Conservation (phyloP, 2,888 invertebrate species). For the Balanococcus diminutus region DNA sequence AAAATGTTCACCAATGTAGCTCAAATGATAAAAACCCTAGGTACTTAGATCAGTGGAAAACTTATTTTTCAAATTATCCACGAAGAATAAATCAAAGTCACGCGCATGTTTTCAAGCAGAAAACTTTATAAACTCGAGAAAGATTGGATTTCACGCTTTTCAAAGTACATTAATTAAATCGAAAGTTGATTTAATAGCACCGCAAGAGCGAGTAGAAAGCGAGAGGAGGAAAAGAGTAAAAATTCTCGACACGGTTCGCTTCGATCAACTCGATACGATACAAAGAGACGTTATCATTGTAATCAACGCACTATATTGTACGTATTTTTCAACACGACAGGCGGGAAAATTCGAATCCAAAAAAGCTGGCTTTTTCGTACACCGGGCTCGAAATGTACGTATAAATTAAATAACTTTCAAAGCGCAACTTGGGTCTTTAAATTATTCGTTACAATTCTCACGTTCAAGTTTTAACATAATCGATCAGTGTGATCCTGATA, state of each 20-base stretch:
- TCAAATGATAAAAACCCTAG: no score
- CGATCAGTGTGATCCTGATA: neutral
- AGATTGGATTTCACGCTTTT: slow-evolving; percentile 11
- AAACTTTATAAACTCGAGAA: neutral
- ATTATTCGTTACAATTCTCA: slow-evolving; percentile 16
- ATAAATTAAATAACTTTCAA: neutral
- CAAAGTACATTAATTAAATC: slow-evolving; percentile 34
- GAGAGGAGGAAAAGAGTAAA: neutral
- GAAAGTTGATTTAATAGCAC: neutral
- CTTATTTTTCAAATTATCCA: neutral
- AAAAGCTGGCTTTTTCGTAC: neutral
- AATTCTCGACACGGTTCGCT: neutral
- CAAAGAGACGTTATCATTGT: neutral
- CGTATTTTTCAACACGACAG: neutral
- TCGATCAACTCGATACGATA: neutral
- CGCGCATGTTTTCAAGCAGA: neutral
- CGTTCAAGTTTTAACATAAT: neutral
- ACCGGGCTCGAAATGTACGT: neutral
- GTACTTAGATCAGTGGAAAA: neutral
- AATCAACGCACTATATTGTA: neutral
- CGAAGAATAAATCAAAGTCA: neutral
- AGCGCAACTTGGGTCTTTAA: neutral
- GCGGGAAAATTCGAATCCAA: slow-evolving; percentile 2
- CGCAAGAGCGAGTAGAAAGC: neutral
- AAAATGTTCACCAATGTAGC: no score